Evolutionary conservation across 92 coral and sea anemone genomes (phyloP).

Genomic region (Paramuricea clavata): DNA sequence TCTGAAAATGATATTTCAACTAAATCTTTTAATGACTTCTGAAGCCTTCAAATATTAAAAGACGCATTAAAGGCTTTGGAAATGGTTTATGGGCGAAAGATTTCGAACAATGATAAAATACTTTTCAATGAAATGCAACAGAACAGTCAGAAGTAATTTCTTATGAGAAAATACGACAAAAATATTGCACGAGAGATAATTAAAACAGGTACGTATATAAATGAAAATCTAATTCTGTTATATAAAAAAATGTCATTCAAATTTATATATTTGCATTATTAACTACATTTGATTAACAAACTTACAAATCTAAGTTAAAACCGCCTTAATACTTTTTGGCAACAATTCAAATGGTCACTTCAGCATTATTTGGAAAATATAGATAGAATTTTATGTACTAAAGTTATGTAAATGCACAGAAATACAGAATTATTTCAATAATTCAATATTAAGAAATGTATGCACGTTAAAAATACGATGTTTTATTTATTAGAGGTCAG

Average conservation of each 20-base stretch:
- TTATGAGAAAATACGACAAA: neutral
- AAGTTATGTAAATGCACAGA: neutral
- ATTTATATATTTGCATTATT: too few relatives aligned
- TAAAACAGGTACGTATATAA: too few relatives aligned
- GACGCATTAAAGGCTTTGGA: neutral
- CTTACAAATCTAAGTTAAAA: neutral
- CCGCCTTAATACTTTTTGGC: neutral
- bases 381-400: neutral
- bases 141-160: neutral
- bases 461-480: neutral
- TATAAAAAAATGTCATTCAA: too few relatives aligned
- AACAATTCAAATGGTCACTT: neutral
- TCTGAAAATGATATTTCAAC: neutral
- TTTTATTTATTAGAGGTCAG: neutral
- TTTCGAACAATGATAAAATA: neutral
- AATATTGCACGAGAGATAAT: too few relatives aligned
- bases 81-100: neutral
- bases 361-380: too few relatives aligned
- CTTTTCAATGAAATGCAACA: neutral
- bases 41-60: neutral
- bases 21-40: neutral
- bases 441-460: neutral
- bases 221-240: too few relatives aligned
- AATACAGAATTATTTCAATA: neutral
- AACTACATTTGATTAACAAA: too few relatives aligned